phyloP scores from a whole-genome alignment of 2,888 invertebrate species.

The Plagodis dolabraria region DNA sequence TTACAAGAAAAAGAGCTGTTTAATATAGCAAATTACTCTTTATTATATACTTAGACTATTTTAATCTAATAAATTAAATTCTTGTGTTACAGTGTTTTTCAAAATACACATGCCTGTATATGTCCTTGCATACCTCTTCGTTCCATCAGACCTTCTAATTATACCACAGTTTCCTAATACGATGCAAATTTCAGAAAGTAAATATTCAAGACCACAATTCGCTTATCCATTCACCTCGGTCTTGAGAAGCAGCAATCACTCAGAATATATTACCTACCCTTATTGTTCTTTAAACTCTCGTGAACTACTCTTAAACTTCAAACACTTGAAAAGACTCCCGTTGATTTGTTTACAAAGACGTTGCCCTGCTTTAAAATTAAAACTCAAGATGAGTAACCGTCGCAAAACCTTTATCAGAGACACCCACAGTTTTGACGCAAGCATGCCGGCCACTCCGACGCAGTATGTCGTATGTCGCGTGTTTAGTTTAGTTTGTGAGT shows the following conservation, averaged over 20 bases:
- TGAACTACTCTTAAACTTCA: too few species aligned
- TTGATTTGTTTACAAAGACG: conserved; percentile 15
- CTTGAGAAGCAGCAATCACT: conserved; percentile 8
- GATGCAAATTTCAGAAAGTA: neutral
- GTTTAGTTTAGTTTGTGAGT: conserved; percentile 38
- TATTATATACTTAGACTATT: too few species aligned
- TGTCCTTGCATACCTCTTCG: too few species aligned
- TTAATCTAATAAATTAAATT: too few species aligned
- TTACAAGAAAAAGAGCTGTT: too few species aligned
- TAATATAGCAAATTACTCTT: too few species aligned
- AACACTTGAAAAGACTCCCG: neutral
- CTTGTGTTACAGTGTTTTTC: too few species aligned
- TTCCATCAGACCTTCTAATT: neutral
- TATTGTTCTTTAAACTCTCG: too few species aligned
- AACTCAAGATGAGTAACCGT: conserved; percentile 31
- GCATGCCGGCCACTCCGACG: conserved; percentile 34
- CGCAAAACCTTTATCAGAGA: conserved; percentile 30
- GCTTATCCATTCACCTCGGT: conserved; percentile 8
- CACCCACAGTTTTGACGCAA: conserved; percentile 53
- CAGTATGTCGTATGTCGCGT: conserved; percentile 26
- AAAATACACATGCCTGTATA: too few species aligned
- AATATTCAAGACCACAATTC: conserved; percentile 10
- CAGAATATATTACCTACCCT: conserved; percentile 5
- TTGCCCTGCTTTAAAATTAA: conserved; percentile 10
- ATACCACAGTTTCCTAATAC: neutral